Base-by-base conservation (phyloP, 2,797 vertebrate genomes). In the Alectoris magna region DNA sequence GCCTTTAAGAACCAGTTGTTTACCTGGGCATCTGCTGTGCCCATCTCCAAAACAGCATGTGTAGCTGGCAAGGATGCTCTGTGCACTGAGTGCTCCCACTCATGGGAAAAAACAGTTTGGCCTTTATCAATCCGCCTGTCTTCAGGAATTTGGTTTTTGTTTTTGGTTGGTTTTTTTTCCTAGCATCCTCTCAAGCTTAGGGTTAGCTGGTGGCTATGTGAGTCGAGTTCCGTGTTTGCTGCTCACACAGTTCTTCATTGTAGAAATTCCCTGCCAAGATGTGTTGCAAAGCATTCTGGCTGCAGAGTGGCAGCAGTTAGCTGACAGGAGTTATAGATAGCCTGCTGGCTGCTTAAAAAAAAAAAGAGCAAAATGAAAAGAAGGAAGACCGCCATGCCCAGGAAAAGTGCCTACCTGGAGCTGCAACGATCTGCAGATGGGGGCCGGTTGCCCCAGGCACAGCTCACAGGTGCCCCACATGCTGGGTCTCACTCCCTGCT, bases 1-100 rank as follows among this genome's bases (percentile, higher is more conserved):
- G 76, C 73, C 91, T 72, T 87, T 85, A 5, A 77, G 84, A 17
- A 27, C 53, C 3, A 8, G n/a, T 3, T 95, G 90, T 90, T 94
- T 85, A 77, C 87, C 88, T 82, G 69, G 87, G 91, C 44, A 13
- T n/a, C 49, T 3, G 3, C 77, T 29, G 14, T 22, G 66, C 77
- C 84, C 67, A 5, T 39, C 84, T 27, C 78, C 22, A 29, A 3
- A 27, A 29, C 44, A 27, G 44, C 1, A 31, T 19, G 14, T 71
- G 21, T 2, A 5, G 9, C 41, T 31, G 79, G 62, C 68, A 48
- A 13, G 26, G 70, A 7, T 21, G 64, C 68, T 76, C 23, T 38
- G 48, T 31, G 49, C 14, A 76, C 80, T 16, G 34, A 55, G 49
- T 6, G 2, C 64, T 88, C 48, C 60, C 27, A 14, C 53, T 49